These are phyloP conservation scores for Acholoe squamosa DNA, from an alignment of 2,888 invertebrate species.

Conservation along the genomic window DNA sequence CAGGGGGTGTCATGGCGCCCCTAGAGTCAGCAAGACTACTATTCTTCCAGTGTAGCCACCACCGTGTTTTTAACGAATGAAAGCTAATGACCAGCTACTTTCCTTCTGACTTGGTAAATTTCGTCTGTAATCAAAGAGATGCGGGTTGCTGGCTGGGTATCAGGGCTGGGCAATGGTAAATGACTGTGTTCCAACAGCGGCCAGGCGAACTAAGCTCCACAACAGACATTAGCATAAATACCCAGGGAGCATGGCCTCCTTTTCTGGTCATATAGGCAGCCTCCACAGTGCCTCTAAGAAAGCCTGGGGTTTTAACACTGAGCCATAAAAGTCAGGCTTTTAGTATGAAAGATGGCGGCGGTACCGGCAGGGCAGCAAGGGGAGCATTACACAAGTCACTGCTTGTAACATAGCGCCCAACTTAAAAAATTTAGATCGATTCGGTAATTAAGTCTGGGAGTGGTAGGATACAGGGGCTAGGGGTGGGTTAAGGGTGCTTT, in stretches of 20 bases:
- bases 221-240: constrained; percentile 34
- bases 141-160: constrained; percentile 22
- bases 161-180: background rate
- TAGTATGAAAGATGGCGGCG: constrained; percentile 40
- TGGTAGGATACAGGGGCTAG: background rate
- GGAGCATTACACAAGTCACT: constrained; percentile 44
- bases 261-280: background rate
- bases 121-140: constrained; percentile 39
- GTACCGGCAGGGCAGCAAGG: background rate
- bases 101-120: constrained; percentile 49
- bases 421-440: constrained; percentile 53
- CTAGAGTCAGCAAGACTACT: background rate
- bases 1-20: background rate
- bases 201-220: constrained; percentile 6
- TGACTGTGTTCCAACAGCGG: constrained; percentile 19
- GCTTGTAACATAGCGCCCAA: constrained; percentile 46
- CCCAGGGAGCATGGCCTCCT: constrained; percentile 12
- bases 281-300: background rate
- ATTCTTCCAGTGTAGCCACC: background rate
- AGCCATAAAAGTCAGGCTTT: constrained; percentile 31
- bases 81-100: background rate
- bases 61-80: constrained; percentile 34
- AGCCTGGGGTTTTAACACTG: constrained; percentile 38
- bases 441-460: constrained; percentile 56
- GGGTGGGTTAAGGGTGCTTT: background rate